phyloP scores from a whole-genome alignment of 2,888 invertebrate genomes.

The Patella caerulea region DNA sequence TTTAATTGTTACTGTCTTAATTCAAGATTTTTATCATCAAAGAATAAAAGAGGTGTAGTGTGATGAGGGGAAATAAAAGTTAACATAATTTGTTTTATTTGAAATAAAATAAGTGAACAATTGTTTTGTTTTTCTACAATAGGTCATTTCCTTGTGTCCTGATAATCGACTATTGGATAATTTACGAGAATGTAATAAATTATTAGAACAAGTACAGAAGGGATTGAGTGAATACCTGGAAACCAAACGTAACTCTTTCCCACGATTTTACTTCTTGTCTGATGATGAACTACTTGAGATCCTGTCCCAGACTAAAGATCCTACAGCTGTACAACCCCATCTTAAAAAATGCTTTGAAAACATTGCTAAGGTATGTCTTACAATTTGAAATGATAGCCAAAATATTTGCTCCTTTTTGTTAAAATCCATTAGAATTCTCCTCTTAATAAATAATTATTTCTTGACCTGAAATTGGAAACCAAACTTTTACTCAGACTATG shows the following conservation, averaged over 20 bases:
- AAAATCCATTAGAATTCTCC: neutral
- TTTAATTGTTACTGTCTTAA: too few species aligned
- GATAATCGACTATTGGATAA: constrained; percentile 77
- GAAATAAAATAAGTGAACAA: too few species aligned
- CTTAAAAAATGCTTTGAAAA: constrained; percentile 88
- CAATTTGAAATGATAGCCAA: neutral
- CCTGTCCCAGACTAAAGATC: constrained; percentile 73
- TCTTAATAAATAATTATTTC: neutral
- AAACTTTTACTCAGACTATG: too few species aligned
- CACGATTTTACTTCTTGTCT: constrained; percentile 74
- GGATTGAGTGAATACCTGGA: constrained; percentile 72
- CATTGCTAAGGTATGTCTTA: constrained; percentile 76
- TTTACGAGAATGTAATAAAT: constrained; percentile 79
- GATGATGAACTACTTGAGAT: constrained; percentile 73
- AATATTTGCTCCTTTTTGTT: neutral
- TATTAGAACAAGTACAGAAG: constrained; percentile 72
- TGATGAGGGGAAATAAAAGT: too few species aligned
- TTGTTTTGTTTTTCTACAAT: constrained; percentile 9
- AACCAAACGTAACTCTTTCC: constrained; percentile 73
- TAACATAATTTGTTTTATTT: too few species aligned
- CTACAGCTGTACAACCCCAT: constrained; percentile 75
- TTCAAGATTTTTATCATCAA: too few species aligned
- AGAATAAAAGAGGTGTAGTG: too few species aligned
- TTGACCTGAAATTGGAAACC: neutral
- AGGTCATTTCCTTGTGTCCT: constrained; percentile 72